Evolutionary conservation across 92 coral and sea anemone species (phyloP).

Genomic region (Micromussa lordhowensis): DNA sequence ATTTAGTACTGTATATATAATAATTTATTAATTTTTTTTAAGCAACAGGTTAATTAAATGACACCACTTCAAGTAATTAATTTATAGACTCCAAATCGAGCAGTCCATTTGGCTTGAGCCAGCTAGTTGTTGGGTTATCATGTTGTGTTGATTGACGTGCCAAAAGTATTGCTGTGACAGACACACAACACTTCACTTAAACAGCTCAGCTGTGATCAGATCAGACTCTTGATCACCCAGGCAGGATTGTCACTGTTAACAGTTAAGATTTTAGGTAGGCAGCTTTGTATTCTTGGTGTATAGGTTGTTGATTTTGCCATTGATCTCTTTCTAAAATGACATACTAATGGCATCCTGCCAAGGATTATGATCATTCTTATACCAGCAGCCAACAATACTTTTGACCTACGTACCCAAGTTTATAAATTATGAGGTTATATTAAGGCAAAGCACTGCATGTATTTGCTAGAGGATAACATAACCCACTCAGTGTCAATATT

Average conservation of each 20-base stretch:
- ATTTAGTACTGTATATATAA: background rate
- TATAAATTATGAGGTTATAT: slow-evolving; percentile 10
- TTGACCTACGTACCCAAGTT: background rate
- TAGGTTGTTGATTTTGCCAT: slow-evolving; percentile 31
- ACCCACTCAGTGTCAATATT: too few species aligned
- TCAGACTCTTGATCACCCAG: slow-evolving; percentile 19
- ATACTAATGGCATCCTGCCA: background rate
- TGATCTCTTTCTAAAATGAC: slow-evolving; percentile 17
- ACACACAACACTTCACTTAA: slow-evolving; percentile 8
- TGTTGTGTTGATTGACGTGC: slow-evolving; percentile 1
- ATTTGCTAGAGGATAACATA: background rate
- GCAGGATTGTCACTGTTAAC: slow-evolving; percentile 29
- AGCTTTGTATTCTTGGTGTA: slow-evolving; percentile 14
- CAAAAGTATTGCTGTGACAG: background rate
- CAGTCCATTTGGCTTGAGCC: slow-evolving; percentile 20
- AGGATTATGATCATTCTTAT: background rate
- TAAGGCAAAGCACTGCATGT: slow-evolving; percentile 8
- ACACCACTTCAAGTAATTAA: slow-evolving; percentile 21
- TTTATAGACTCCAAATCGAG: slow-evolving; percentile 24
- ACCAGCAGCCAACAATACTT: background rate
- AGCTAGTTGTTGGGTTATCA: slow-evolving; percentile 19
- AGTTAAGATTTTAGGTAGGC: slow-evolving; percentile 27
- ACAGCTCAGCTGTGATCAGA: slow-evolving; percentile 15
- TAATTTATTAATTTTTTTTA: slow-evolving; percentile 6
- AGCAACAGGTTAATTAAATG: background rate